Conservation (phyloP, 2,113 vertebrate genomes). For the Falco punctatus region DNA sequence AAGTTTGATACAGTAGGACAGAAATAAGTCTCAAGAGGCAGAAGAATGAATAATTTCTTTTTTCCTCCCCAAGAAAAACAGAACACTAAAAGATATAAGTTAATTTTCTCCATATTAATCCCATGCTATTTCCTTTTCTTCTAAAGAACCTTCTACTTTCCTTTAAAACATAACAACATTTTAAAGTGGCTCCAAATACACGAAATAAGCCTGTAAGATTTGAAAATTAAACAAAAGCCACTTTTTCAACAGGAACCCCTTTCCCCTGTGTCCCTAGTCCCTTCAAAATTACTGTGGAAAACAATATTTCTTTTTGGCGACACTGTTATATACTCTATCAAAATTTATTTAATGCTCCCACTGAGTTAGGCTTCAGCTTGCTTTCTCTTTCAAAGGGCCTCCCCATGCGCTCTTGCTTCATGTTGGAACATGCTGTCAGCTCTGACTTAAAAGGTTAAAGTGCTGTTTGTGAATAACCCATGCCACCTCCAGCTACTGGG, state of each 20-base stretch:
- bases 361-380: not conserved
- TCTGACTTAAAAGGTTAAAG: not conserved
- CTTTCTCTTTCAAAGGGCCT: not conserved
- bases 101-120: not conserved
- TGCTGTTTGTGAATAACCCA: not conserved
- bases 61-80: not conserved
- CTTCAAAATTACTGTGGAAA: not conserved
- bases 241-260: not conserved
- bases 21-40: not conserved
- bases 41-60: not conserved
- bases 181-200: not conserved
- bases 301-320: not conserved
- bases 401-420: rapidly evolving
- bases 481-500: not conserved
- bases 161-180: not conserved
- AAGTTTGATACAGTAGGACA: not conserved
- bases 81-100: not conserved
- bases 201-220: not conserved
- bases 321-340: not conserved
- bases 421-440: not conserved
- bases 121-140: not conserved
- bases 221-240: not conserved
- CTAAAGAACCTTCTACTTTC: not conserved
- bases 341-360: not conserved
- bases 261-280: not conserved